Percentiles rank a stretch among this genome's conserved stretches.
phyloP scores from a whole-genome alignment of 1,140 invertebrate genomes.

The Heliconius hermathena region DNA sequence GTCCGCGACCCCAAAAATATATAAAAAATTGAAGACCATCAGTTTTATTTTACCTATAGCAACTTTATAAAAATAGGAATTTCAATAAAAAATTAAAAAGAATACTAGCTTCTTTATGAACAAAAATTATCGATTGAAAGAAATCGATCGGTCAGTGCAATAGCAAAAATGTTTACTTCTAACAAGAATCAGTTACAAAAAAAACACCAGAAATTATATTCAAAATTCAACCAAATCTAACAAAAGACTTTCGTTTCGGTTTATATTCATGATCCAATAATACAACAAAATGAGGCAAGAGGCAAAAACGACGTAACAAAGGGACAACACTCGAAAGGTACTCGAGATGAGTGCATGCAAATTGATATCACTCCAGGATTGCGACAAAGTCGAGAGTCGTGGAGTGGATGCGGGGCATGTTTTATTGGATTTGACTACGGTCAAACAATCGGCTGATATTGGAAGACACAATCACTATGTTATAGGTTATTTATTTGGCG shows the following conservation, averaged over 20 bases:
- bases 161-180: background rate
- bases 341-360: conserved; percentile 68
- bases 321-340: conserved; percentile 62
- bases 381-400: conserved; percentile 57
- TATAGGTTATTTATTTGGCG: background rate
- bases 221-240: background rate
- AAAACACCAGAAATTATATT: background rate
- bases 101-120: too few species aligned
- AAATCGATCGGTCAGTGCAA: background rate
- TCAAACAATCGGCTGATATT: conserved; percentile 29
- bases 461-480: conserved; percentile 15
- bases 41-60: too few species aligned
- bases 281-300: conserved; percentile 41
- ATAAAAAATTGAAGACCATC: too few species aligned
- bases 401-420: conserved; percentile 33
- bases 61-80: too few species aligned
- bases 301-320: conserved; percentile 55
- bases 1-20: too few species aligned
- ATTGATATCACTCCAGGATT: conserved; percentile 69
- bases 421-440: conserved; percentile 36
- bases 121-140: too few species aligned
- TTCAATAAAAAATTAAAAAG: too few species aligned
- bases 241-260: conserved; percentile 32
- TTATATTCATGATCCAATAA: conserved; percentile 42
- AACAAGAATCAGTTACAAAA: background rate